Evolutionary conservation across 2,113 vertebrate species (phyloP), one percentile per base, ranked within the genome.

Genomic region (Lonchura striata): DNA sequence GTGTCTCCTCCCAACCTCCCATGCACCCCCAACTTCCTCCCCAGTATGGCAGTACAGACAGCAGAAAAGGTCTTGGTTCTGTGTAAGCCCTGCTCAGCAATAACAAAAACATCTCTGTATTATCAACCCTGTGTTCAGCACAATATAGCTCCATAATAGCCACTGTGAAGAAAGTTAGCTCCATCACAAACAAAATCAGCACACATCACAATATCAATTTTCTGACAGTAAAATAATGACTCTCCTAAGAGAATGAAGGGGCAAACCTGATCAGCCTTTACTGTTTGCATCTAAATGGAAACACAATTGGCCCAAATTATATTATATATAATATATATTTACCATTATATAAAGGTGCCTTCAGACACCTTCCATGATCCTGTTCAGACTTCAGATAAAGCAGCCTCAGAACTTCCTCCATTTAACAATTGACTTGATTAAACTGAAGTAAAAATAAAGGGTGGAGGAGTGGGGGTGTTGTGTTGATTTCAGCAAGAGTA

Each of bases 41-140:
- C 24, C 20, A 66, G 7, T 0, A 0, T 8, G 37, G 37, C 0
- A 25, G 6, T 7, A 46, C 15, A 1, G 39, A 10, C 4, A n/a
- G n/a, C 39, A 60, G 68, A 23, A 24, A 39, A 12, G 13, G 15
- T 27, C 15, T 81, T n/a, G 52, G 15, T 5, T 66, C 37, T 52
- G 22, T 39, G 13, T 15, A 52, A 57, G 27, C 15, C 13, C 15
- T 28, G 31, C 37, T 33, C 22, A 33, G 17, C 18, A 37, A 21
- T 19, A 46, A 28, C 10, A 11, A 59, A 72, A 66, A 14, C 6
- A 68, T n/a, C 7, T 46, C 7, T 41, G 6, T 53, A 10, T 30
- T 46, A 35, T 10, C 28, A 60, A 15, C 11, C 1, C 13, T 28
- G 9, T 21, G 9, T 18, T 53, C 39, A 60, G 16, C 13, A 46